A percentile compares a stretch with the other conserved stretches of the same genome.
Conservation (phyloP, 2,797 vertebrate genomes). For the Erpetoichthys calabaricus region DNA sequence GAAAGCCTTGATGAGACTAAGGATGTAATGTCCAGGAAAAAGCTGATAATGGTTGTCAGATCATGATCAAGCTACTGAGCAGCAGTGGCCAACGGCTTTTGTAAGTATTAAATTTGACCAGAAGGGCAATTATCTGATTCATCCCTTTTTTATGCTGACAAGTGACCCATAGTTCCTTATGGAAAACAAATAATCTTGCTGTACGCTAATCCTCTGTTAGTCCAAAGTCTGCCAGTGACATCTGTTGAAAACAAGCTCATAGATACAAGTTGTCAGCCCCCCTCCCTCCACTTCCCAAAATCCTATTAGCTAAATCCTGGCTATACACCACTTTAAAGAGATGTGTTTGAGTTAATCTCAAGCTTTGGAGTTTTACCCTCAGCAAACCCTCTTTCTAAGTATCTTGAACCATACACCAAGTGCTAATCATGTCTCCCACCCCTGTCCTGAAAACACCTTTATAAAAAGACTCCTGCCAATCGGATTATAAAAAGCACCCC, state of each 20-base stretch:
- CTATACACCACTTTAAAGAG: conserved; percentile 91
- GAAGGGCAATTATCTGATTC: neutral
- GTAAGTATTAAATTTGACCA: neutral
- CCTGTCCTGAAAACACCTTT: conserved; percentile 68
- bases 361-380: conserved; percentile 91
- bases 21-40: neutral
- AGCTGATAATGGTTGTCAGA: neutral
- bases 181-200: conserved; percentile 46
- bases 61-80: neutral
- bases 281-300: conserved; percentile 53
- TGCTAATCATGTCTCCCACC: conserved; percentile 85
- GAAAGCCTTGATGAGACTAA: no score
- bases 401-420: conserved; percentile 73
- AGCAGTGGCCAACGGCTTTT: no score
- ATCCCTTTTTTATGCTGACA: conserved; percentile 27
- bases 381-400: conserved; percentile 90
- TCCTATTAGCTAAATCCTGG: conserved; percentile 86
- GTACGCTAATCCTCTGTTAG: conserved; percentile 50
- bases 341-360: conserved; percentile 87
- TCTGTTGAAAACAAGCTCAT: conserved; percentile 45
- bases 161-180: conserved; percentile 36
- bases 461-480: conserved; percentile 52
- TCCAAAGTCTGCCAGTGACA: conserved; percentile 50
- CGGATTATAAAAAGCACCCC: conserved; percentile 31
- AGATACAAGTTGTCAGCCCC: conserved; percentile 29